Percentiles rank a stretch among this genome's conserved stretches.
phyloP scores from a whole-genome alignment of 1,140 invertebrate species.

The Cydia amplana region DNA sequence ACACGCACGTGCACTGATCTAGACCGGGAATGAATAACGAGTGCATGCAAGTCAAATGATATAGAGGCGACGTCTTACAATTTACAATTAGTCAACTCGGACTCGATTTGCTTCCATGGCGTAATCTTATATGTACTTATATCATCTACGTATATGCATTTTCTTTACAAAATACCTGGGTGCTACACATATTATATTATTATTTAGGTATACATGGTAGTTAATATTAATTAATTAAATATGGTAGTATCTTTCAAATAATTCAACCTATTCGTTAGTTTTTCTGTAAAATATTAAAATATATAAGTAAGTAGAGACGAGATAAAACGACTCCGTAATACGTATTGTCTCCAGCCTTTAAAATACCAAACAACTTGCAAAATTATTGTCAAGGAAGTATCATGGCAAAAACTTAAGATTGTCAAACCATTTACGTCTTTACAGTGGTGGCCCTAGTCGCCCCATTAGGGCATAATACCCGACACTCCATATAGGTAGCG shows the following conservation, averaged over 20 bases:
- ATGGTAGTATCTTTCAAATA: no score
- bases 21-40: slow-evolving; percentile 6
- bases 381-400: background rate
- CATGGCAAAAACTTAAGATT: slow-evolving; percentile 1
- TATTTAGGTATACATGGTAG: no score
- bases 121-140: background rate
- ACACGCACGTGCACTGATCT: slow-evolving; percentile 7
- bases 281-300: no score
- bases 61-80: slow-evolving; percentile 1
- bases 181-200: background rate
- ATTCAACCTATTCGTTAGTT: no score
- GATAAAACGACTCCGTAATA: no score
- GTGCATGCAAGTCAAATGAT: slow-evolving; percentile 16
- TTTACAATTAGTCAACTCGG: background rate
- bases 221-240: no score
- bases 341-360: background rate
- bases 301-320: no score
- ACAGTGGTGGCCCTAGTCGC: slow-evolving; percentile 28
- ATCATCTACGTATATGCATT: background rate
- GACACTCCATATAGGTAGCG: slow-evolving; percentile 48
- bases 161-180: background rate
- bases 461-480: slow-evolving; percentile 50
- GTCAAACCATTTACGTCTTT: slow-evolving; percentile 14
- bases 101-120: background rate
- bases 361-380: background rate